Conservation (phyloP, 2,113 vertebrate species). For the Fulmarus glacialis region DNA sequence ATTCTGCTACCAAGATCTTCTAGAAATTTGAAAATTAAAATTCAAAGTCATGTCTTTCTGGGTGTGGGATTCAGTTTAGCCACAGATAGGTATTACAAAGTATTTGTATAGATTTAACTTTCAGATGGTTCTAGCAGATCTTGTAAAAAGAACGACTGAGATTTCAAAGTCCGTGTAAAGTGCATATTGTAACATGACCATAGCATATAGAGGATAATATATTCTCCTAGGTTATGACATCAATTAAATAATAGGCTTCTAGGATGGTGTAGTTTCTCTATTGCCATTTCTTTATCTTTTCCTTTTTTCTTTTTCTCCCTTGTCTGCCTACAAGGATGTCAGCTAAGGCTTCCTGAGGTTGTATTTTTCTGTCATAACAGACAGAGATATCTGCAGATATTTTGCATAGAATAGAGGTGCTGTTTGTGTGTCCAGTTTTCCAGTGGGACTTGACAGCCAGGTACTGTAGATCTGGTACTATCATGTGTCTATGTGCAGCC, state of each 20-base stretch:
- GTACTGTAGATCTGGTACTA: neutral
- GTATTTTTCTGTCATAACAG: neutral
- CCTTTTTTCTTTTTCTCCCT: neutral
- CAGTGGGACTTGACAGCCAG: neutral
- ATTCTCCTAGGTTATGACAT: neutral
- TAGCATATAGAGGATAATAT: neutral
- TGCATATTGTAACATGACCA: neutral
- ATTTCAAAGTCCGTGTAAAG: neutral
- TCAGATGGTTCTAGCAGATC: neutral
- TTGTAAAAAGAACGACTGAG: neutral
- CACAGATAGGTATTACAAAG: neutral
- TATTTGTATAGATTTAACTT: constrained; percentile 33
- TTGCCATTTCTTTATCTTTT: neutral
- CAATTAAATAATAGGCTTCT: neutral
- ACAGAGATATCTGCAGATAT: neutral
- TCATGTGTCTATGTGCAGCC: rapidly evolving
- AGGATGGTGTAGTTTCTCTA: neutral
- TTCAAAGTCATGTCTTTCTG: constrained; percentile 38
- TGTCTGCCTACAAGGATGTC: neutral
- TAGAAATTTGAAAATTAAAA: constrained; percentile 44
- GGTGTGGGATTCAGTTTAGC: neutral
- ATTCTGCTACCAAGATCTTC: neutral
- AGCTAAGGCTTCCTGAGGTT: neutral
- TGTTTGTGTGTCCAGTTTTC: neutral
- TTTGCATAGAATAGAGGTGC: neutral